Evolutionary conservation across 2,113 vertebrate species (phyloP), one percentile per base, ranked within the genome.

Genomic region (Acanthochromis polyacanthus): DNA sequence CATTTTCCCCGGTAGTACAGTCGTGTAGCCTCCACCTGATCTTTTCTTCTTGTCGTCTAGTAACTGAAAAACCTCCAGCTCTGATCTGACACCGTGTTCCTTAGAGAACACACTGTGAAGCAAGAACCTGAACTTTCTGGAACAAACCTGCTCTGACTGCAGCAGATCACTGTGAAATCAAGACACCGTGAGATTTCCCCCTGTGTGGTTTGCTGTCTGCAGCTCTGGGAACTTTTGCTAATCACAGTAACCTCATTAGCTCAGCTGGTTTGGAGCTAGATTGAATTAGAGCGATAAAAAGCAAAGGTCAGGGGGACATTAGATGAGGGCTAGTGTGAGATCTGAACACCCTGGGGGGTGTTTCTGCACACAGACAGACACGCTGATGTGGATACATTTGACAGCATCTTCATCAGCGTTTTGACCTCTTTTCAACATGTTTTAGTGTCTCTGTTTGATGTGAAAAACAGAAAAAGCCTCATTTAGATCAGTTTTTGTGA

Each of bases 221-320:
- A 61, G 72, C 61, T 23, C 11, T 3, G 17, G 16, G 76, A 17
- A 38, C 63, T 38, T 60, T 10, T 16, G 43, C 58, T 75, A 81
- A 85, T 72, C 56, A 74, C 1, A 57, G 19, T 87, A 91, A 91
- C 45, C 28, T 14, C 36, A 78, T 92, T 86, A 88, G 52, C 52
- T 73, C 23, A 73, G 89, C 73, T 67, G 81, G 12, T 76, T 75
- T 75, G 32, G 58, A 46, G 62, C 60, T 23, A 57, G 87, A 94
- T 93, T 84, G 14, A 45, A 89, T 95, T 92, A 91, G 64, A 73
- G 78, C 64, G 38, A 85, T 86, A 80, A 81, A 36, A 72, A 84
- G 66, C 71, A 91, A 95, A 94, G 93, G 93, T 89, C 91, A 89
- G 53, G 61, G 71, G 79, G 73, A 84, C 78, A 85, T 90, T 90